Evolutionary conservation across 2,888 invertebrate genomes (phyloP).

Genomic region (Cynaeus angustus): DNA sequence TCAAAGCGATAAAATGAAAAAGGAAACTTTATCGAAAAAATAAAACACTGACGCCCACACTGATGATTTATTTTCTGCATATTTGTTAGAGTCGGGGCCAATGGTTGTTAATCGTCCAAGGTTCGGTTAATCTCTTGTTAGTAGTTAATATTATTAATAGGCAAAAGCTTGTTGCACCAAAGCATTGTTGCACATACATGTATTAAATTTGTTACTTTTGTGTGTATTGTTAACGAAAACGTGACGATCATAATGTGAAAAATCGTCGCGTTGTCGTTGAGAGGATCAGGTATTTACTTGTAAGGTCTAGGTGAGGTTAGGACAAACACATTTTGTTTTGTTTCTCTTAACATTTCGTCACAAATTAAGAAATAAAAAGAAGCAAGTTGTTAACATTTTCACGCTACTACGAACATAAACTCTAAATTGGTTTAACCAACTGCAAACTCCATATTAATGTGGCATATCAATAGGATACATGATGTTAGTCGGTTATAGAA

Average conservation of each 20-base stretch:
- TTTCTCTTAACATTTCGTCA: neutral
- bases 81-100: constrained; percentile 39
- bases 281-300: neutral
- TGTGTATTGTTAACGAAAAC: constrained; percentile 38
- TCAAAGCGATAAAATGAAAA: constrained; percentile 30
- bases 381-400: constrained; percentile 20
- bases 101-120: constrained; percentile 38
- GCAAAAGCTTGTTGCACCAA: constrained; percentile 64
- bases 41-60: constrained; percentile 50
- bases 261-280: constrained; percentile 23
- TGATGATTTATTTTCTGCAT: constrained; percentile 54
- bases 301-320: neutral
- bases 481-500: constrained; percentile 7
- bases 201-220: constrained; percentile 36
- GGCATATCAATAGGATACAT: constrained; percentile 63
- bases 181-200: constrained; percentile 64
- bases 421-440: constrained; percentile 62
- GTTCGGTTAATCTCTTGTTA: constrained; percentile 38
- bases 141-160: constrained; percentile 61
- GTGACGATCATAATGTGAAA: constrained; percentile 17
- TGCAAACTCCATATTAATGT: constrained; percentile 68
- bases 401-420: constrained; percentile 52
- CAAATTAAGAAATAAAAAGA: constrained; percentile 18
- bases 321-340: constrained; percentile 11
- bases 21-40: constrained; percentile 36